phyloP scores from a whole-genome alignment of 2,113 vertebrate species.

The Manacus vitellinus region DNA sequence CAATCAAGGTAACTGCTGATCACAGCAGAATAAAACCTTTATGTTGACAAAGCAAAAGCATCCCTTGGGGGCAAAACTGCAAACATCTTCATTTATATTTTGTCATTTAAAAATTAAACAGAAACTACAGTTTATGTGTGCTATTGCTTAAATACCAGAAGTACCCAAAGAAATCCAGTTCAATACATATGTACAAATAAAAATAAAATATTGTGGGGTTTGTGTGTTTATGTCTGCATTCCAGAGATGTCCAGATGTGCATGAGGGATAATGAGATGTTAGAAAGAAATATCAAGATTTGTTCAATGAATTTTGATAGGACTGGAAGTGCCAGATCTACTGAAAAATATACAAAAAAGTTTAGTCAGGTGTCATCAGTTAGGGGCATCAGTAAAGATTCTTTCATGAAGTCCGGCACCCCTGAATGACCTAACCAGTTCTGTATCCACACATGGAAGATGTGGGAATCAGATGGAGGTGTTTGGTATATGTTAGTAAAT shows the following conservation, averaged over 20 bases:
- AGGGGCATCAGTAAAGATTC: background rate
- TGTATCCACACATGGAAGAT: background rate
- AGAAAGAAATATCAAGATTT: background rate
- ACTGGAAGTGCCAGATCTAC: background rate
- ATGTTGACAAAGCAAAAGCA: background rate
- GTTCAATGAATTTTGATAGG: background rate
- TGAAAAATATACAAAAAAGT: background rate
- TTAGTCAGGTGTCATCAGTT: background rate
- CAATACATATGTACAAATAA: background rate
- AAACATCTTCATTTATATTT: background rate
- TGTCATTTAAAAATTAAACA: background rate
- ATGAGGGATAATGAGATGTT: background rate
- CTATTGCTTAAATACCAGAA: background rate
- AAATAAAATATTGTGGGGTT: background rate
- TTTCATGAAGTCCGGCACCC: background rate
- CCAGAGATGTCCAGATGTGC: background rate
- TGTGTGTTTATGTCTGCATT: background rate
- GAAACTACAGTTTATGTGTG: background rate
- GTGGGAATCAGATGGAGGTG: background rate
- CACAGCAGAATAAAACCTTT: background rate
- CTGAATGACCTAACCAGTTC: background rate
- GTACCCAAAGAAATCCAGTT: background rate
- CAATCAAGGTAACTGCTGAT: background rate
- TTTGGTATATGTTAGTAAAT: background rate
- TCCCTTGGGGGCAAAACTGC: background rate